These are phyloP conservation scores for Harpegnathos saltator DNA, from an alignment of 1,140 invertebrate species.

Conservation along the genomic window DNA sequence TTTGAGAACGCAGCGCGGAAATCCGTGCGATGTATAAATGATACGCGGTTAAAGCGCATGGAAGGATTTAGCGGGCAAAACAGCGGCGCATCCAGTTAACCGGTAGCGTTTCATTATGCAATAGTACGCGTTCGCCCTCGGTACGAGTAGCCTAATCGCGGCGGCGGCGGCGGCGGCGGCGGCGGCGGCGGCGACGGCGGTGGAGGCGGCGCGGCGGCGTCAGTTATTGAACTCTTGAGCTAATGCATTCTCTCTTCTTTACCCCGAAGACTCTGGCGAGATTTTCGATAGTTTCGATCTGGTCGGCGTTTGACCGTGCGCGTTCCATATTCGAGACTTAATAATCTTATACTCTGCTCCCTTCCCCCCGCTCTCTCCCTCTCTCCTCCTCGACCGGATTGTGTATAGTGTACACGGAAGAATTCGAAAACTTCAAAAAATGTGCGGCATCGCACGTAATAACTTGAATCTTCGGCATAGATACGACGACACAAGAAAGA, in stretches of 20 bases:
- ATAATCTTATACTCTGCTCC: conserved; percentile 22
- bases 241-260: neutral
- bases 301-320: neutral
- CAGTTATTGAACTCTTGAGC: neutral
- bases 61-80: conserved; percentile 24
- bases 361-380: neutral
- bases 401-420: conserved; percentile 6
- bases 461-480: conserved; percentile 23
- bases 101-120: neutral
- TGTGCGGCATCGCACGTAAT: conserved; percentile 26
- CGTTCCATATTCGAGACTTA: neutral
- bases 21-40: conserved; percentile 23
- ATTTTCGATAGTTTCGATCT: conserved; percentile 8
- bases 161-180: neutral
- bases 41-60: conserved; percentile 20
- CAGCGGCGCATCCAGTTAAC: neutral
- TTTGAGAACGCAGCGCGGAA: neutral
- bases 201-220: too few relatives aligned
- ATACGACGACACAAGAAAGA: conserved; percentile 26
- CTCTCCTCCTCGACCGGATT: neutral
- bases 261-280: too few relatives aligned
- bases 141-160: neutral
- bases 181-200: neutral
- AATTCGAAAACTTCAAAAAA: conserved; percentile 32
- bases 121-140: neutral